Evolutionary conservation across 2,113 vertebrate species (phyloP).

Genomic region (Gasterosteus nipponicus): DNA sequence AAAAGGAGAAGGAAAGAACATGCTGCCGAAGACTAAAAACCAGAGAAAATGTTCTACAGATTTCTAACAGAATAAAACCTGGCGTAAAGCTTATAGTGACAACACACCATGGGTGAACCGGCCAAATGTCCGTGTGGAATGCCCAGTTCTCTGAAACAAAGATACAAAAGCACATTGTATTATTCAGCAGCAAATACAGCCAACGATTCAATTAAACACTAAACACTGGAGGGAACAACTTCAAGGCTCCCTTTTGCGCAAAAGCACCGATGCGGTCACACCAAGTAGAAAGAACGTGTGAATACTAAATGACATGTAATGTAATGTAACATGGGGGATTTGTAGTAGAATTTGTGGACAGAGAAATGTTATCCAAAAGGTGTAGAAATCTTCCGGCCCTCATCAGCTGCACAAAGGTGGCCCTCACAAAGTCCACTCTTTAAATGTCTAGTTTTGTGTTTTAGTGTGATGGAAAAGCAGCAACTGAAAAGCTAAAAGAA

Average conservation of each 20-base stretch:
- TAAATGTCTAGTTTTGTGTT: background rate
- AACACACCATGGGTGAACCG: slow-evolving; percentile 82
- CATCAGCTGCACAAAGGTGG: background rate
- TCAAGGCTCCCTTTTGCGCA: background rate
- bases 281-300: background rate
- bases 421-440: background rate
- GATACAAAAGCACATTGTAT: slow-evolving; percentile 61
- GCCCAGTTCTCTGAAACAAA: slow-evolving; percentile 80
- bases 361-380: background rate
- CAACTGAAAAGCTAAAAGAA: background rate
- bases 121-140: slow-evolving; percentile 79
- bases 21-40: slow-evolving; percentile 19
- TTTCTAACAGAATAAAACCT: background rate
- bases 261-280: background rate
- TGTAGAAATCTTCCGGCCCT: too few species aligned
- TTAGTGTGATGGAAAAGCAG: background rate
- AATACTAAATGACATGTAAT: too few species aligned
- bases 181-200: slow-evolving; percentile 55
- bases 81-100: slow-evolving; percentile 71
- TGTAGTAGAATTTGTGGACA: background rate
- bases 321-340: background rate
- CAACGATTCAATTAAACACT: slow-evolving; percentile 12
- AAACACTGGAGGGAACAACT: background rate
- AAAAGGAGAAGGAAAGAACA: slow-evolving; percentile 30
- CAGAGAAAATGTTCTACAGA: background rate